These are phyloP conservation scores for Athene cunicularia DNA, from an alignment of 2,113 vertebrate genomes.

Conservation along the genomic window DNA sequence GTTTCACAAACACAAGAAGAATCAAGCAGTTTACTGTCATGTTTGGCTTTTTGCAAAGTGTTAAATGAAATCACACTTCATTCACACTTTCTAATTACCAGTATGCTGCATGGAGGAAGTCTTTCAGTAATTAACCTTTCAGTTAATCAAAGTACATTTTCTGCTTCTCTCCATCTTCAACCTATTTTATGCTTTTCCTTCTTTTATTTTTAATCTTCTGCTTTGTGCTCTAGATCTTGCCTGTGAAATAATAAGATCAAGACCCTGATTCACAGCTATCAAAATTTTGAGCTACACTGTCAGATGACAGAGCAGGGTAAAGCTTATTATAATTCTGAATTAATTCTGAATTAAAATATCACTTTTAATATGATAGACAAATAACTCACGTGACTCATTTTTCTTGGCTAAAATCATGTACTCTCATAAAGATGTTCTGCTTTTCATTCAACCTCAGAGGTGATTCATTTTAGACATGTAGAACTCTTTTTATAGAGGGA, in stretches of 20 bases:
- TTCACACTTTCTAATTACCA: neutral
- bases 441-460: neutral
- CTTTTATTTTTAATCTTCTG: neutral
- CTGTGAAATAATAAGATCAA: slow-evolving; percentile 21
- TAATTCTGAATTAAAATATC: neutral
- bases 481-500: neutral
- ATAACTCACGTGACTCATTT: neutral
- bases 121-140: slow-evolving; percentile 39
- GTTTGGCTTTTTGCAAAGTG: neutral
- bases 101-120: neutral
- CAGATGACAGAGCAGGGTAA: neutral
- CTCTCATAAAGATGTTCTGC: neutral
- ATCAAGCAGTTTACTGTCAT: neutral
- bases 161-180: neutral
- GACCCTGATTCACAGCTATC: neutral
- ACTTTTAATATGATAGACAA: neutral
- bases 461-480: neutral
- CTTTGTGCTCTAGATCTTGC: neutral
- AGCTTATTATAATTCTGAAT: neutral
- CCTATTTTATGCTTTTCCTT: neutral
- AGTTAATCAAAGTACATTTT: slow-evolving; percentile 9
- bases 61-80: neutral
- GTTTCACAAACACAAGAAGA: neutral
- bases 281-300: neutral
- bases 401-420: neutral